phyloP scores from a whole-genome alignment of 1,140 invertebrate species.

The Drosophila nannoptera region DNA sequence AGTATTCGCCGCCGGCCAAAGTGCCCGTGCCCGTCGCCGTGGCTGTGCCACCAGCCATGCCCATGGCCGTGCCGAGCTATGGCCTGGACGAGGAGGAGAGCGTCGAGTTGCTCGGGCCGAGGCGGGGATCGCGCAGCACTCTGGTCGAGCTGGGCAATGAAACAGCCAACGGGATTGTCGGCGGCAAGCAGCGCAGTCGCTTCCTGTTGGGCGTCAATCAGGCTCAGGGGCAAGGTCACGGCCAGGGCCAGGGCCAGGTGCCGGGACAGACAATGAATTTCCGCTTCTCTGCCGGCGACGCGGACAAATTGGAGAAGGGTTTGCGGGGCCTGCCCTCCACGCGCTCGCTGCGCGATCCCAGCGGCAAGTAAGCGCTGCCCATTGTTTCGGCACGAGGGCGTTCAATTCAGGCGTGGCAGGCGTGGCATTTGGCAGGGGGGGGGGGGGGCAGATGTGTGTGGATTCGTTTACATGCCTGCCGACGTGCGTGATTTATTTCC shows the following conservation, averaged over 20 bases:
- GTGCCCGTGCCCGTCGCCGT: slow-evolving; percentile 32
- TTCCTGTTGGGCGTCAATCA: slow-evolving; percentile 43
- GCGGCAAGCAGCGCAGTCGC: slow-evolving; percentile 37
- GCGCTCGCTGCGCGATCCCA: slow-evolving; percentile 70
- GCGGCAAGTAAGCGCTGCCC: slow-evolving; percentile 45
- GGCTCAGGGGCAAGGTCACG: neutral
- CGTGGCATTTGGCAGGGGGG: slow-evolving; percentile 8
- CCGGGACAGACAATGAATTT: slow-evolving; percentile 64
- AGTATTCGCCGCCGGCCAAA: slow-evolving; percentile 66
- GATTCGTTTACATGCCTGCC: slow-evolving; percentile 44
- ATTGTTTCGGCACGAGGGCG: slow-evolving; percentile 22
- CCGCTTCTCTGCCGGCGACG: slow-evolving; percentile 78
- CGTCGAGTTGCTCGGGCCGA: slow-evolving; percentile 59
- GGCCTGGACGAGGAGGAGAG: slow-evolving; percentile 61
- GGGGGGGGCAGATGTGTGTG: slow-evolving; percentile 18
- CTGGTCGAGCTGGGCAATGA: slow-evolving; percentile 21
- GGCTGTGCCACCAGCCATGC: slow-evolving; percentile 19
- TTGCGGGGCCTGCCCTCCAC: slow-evolving; percentile 69
- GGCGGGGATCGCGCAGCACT: slow-evolving; percentile 40
- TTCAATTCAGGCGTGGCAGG: too few relatives aligned
- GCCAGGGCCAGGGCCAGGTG: slow-evolving; percentile 26
- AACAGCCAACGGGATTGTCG: neutral
- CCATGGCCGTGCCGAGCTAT: slow-evolving; percentile 29
- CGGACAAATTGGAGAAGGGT: slow-evolving; percentile 78
- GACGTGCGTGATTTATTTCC: slow-evolving; percentile 69